Conservation (phyloP, 1,140 invertebrate species). For the Lerema accius region DNA sequence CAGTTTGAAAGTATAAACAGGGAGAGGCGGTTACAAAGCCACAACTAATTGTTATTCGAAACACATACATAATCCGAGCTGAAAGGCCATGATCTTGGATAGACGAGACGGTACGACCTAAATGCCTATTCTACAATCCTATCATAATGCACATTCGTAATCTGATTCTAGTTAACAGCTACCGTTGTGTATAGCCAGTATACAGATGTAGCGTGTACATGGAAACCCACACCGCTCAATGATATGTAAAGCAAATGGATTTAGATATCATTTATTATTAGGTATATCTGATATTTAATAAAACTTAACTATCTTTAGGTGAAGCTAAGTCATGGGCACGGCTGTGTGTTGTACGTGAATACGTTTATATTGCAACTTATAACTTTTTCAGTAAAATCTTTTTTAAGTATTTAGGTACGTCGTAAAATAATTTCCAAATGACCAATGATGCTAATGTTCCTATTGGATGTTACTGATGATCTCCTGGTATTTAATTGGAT, state of each 20-base stretch:
- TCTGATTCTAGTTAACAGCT: slow-evolving; percentile 34
- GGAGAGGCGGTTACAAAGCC: slow-evolving; percentile 39
- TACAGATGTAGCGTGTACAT: slow-evolving; percentile 18
- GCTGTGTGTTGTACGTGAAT: too few species aligned
- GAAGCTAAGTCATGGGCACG: too few species aligned
- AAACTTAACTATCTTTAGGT: too few species aligned
- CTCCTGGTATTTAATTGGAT: too few species aligned
- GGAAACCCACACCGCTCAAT: slow-evolving; percentile 21
- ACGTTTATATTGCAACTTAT: too few species aligned
- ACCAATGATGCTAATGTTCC: too few species aligned
- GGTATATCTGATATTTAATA: too few species aligned
- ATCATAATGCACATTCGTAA: slow-evolving; percentile 44
- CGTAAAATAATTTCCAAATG: too few species aligned
- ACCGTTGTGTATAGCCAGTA: slow-evolving; percentile 15
- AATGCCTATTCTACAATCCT: slow-evolving; percentile 47
- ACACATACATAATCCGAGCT: slow-evolving; percentile 62
- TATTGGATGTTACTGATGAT: too few species aligned
- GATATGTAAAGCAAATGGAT: slow-evolving; percentile 24
- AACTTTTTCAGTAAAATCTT: too few species aligned
- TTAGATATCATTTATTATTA: too few species aligned
- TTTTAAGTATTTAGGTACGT: too few species aligned
- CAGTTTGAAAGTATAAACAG: slow-evolving; percentile 46
- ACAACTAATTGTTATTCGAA: slow-evolving; percentile 61
- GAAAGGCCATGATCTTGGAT: slow-evolving; percentile 67
- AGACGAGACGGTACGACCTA: slow-evolving; percentile 42